Evolutionary conservation across 2,797 vertebrate genomes (phyloP).

Genomic region (Gallinago solitaria): DNA sequence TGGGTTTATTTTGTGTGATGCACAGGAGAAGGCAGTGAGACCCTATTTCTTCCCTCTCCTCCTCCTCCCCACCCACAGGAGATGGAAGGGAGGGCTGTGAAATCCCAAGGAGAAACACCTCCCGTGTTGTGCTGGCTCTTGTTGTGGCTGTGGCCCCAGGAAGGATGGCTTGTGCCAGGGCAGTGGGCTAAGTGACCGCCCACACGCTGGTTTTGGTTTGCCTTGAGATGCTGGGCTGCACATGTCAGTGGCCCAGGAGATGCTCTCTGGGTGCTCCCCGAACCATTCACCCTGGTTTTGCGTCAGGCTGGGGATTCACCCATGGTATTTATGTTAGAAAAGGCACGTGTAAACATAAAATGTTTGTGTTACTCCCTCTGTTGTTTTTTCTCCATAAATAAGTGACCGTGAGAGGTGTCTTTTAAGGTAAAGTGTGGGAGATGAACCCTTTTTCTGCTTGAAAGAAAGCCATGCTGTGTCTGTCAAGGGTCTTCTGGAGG

Average conservation of each 20-base stretch:
- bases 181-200: neutral
- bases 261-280: neutral
- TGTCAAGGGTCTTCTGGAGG: neutral
- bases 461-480: neutral
- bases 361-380: neutral
- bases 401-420: neutral
- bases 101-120: neutral
- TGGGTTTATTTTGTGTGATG: neutral
- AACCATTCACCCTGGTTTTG: rapidly evolving
- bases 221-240: neutral
- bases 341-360: neutral
- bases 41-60: neutral
- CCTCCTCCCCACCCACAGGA: neutral
- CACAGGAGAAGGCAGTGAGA: neutral
- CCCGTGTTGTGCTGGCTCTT: rapidly evolving
- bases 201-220: neutral
- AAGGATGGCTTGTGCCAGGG: neutral
- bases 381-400: neutral
- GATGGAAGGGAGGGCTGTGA: neutral
- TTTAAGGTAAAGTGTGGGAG: neutral
- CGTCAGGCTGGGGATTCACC: neutral
- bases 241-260: neutral
- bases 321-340: rapidly evolving
- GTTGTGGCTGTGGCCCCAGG: neutral
- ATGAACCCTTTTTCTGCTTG: neutral